phyloP scores from a whole-genome alignment of 2,888 invertebrate species.

The Tridacna gigas region DNA sequence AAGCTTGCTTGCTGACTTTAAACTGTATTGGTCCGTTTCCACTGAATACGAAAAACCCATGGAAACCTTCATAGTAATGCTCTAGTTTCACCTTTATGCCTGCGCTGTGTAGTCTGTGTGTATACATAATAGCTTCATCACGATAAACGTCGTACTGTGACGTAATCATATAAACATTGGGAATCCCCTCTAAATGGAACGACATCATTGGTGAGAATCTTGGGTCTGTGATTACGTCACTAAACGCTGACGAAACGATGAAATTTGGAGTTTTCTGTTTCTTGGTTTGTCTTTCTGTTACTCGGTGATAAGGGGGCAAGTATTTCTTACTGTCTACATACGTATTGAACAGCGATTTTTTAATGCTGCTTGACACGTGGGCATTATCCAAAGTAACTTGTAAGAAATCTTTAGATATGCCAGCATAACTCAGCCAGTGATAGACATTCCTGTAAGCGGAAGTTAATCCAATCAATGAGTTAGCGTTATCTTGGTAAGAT shows the following conservation, averaged over 20 bases:
- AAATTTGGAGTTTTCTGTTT: conserved; percentile 44
- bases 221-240: conserved; percentile 64
- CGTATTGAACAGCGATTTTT: conserved; percentile 55
- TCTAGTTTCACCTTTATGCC: conserved; percentile 78
- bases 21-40: conserved; percentile 71
- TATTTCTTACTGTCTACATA: conserved; percentile 67
- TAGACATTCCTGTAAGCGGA: conserved; percentile 71
- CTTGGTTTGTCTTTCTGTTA: conserved; percentile 65
- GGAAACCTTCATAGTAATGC: conserved; percentile 77
- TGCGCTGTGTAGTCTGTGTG: conserved; percentile 76
- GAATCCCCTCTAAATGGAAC: conserved; percentile 74
- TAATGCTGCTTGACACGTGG: conserved; percentile 62
- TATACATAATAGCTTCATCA: conserved; percentile 85
- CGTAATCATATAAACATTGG: conserved; percentile 83
- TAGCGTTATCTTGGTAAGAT: conserved; percentile 75
- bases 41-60: conserved; percentile 78
- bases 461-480: conserved; percentile 71
- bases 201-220: conserved; percentile 83
- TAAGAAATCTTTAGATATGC: conserved; percentile 59
- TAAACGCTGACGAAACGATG: conserved; percentile 64
- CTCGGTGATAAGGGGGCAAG: conserved; percentile 65
- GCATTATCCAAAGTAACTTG: conserved; percentile 66
- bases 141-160: conserved; percentile 84
- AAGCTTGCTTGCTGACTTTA: conserved; percentile 65
- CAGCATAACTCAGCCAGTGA: conserved; percentile 74